Percentiles rank a stretch among this genome's conserved stretches.
Evolutionary conservation across 2,113 vertebrate species (phyloP).

Genomic region (Cebus imitator): DNA sequence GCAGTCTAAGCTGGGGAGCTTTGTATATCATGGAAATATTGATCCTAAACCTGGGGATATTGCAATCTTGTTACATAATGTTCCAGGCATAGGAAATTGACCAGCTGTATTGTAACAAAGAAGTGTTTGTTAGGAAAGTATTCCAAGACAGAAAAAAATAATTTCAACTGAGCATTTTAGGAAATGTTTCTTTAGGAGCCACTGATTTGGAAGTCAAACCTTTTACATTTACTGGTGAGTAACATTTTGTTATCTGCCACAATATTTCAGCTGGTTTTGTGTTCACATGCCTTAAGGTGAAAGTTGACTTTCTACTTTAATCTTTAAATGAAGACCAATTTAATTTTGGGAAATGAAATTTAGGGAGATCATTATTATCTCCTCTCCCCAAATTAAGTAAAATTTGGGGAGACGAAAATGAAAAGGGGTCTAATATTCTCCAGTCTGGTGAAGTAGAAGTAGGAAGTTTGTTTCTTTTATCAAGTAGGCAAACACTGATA

Average conservation of each 20-base stretch:
- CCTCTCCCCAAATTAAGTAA: too few relatives aligned
- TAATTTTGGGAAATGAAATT: slow-evolving; percentile 42
- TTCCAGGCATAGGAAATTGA: neutral
- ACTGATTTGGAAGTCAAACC: neutral
- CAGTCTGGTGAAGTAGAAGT: neutral
- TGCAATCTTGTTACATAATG: neutral
- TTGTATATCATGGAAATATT: neutral
- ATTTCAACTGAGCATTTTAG: neutral
- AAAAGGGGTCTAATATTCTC: neutral
- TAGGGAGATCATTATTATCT: neutral
- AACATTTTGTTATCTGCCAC: neutral
- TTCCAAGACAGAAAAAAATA: neutral
- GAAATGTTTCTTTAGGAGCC: neutral
- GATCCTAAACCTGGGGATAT: neutral
- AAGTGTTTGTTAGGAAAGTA: slow-evolving; percentile 10
- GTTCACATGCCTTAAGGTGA: neutral
- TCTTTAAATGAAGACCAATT: slow-evolving; percentile 34
- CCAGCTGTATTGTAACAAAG: neutral
- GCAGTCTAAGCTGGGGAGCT: neutral
- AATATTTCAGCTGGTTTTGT: neutral
- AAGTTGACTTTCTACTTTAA: slow-evolving; percentile 28
- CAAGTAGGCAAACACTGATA: neutral
- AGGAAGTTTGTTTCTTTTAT: neutral
- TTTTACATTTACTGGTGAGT: neutral
- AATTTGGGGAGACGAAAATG: slow-evolving; percentile 20